Base-by-base conservation (phyloP, 2,888 invertebrate genomes). In the Lepidochrysops patricia region DNA sequence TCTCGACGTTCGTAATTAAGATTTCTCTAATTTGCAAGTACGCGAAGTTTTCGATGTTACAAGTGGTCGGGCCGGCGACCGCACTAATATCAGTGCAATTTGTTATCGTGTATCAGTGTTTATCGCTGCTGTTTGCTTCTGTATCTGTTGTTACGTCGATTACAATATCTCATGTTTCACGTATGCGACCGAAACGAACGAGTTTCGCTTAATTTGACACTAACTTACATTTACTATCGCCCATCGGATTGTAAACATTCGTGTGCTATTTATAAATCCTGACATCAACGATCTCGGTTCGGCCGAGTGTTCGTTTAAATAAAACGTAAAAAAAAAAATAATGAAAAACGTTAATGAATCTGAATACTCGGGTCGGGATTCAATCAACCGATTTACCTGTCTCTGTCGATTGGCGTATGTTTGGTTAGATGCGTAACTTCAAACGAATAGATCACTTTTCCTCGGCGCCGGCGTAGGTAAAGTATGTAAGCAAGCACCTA, bases 51-150 rank as follows among this genome's bases (percentile, higher is more conserved):
- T 54, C 37, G 43, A 58, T 57, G 37, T 62, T 61, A 58, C 57
- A 52, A 57, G 29, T 58, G 57, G 56, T 57, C 48, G 52, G 43
- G 43, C 34, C 60, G 59, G 52, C 59, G 23, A 48, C 72, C 76
- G 80, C 79, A 79, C 72, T 73, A 75, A 75, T 80, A 82, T 84
- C 82, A 75, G 76, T 78, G 80, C 79, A 79, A 76, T 78, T 74
- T 74, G 74, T 83, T 85, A 84, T 84, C 84, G 75, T 60, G 19
- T 83, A 84, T 85, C 84, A 76, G 64, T 67, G 68, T 72, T 77
- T 84, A 85, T 84, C 85, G 79, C 84, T 79, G 79, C 84, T 82
- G 84, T 82, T 82, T 82, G 84, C 81, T 79, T 79, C 82, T 82
- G 75, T 82, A 81, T 81, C 79, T 79, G 72, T 72, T 70, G 74